Conservation (phyloP, 2,888 invertebrate species). For the Lepidocyrtoides sp. region DNA sequence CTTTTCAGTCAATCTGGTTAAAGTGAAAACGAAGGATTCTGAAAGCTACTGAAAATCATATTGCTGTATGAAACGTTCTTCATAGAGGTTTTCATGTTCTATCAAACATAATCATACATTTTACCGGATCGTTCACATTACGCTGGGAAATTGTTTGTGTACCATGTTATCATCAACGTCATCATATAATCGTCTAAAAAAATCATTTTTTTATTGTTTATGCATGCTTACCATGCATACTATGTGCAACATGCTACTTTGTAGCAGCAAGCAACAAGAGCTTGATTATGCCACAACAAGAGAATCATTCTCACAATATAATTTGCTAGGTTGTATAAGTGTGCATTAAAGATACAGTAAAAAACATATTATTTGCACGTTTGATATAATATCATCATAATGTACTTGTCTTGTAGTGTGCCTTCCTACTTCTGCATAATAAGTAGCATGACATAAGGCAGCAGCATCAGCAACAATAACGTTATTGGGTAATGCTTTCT, state of each 20-base stretch:
- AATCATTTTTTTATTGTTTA: slow-evolving; percentile 34
- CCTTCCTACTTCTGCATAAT: background rate
- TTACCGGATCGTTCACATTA: slow-evolving; percentile 33
- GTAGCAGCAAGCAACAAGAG: no score
- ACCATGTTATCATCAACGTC: slow-evolving; percentile 52
- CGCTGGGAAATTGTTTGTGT: slow-evolving; percentile 67
- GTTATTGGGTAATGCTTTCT: slow-evolving; percentile 24
- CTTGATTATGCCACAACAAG: background rate
- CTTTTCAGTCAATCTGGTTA: slow-evolving; percentile 58
- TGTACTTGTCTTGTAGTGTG: background rate
- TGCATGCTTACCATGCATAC: no score
- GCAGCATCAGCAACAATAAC: background rate
- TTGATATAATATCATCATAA: slow-evolving; percentile 4
- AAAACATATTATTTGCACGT: background rate
- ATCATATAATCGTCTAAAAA: slow-evolving; percentile 40
- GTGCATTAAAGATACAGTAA: background rate
- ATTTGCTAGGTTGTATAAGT: no score
- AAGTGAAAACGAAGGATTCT: slow-evolving; percentile 64
- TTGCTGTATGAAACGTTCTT: background rate
- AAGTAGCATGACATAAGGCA: background rate
- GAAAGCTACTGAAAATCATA: slow-evolving; percentile 8
- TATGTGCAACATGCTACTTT: no score
- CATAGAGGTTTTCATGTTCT: slow-evolving; percentile 38
- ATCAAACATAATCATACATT: slow-evolving; percentile 31
- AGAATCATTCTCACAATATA: background rate